A percentile compares a stretch with the other conserved stretches of the same genome.
Evolutionary conservation across 2,888 invertebrate species (phyloP).

Genomic region (Neria commutata): DNA sequence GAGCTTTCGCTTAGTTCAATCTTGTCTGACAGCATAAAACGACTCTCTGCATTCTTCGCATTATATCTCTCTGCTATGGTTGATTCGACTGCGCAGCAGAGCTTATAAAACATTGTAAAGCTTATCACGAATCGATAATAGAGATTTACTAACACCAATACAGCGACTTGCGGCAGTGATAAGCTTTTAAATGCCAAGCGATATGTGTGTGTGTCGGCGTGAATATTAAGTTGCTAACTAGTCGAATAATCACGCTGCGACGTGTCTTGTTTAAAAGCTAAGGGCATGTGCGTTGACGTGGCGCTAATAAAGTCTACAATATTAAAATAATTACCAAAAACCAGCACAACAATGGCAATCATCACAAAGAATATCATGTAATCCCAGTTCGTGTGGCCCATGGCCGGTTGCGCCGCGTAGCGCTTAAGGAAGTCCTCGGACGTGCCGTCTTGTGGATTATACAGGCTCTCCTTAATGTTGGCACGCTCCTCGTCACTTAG

Average conservation of each 20-base stretch:
- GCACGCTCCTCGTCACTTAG: constrained; percentile 70
- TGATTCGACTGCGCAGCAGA: too few species aligned
- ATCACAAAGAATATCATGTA: constrained; percentile 57
- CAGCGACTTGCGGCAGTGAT: neutral
- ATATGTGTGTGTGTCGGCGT: constrained; percentile 24
- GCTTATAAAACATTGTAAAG: neutral
- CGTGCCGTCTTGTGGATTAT: constrained; percentile 60
- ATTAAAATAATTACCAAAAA: constrained; percentile 53
- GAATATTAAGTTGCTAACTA: constrained; percentile 16
- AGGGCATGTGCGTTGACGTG: too few species aligned
- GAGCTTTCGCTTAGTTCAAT: too few species aligned
- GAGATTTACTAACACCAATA: neutral
- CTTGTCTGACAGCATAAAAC: too few species aligned
- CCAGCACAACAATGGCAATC: constrained; percentile 56
- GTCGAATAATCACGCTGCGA: neutral
- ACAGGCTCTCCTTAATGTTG: constrained; percentile 65
- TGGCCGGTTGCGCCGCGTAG: constrained; percentile 37
- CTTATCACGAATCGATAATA: constrained; percentile 1
- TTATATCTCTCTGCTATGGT: too few species aligned
- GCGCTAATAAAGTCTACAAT: neutral
- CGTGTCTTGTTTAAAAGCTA: neutral
- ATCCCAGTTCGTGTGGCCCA: constrained; percentile 45
- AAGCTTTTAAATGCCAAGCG: neutral
- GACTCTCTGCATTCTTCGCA: too few species aligned
- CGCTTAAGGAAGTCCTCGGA: constrained; percentile 46